phyloP scores from a whole-genome alignment of 2,113 vertebrate species.

The Prunella fulvescens region DNA sequence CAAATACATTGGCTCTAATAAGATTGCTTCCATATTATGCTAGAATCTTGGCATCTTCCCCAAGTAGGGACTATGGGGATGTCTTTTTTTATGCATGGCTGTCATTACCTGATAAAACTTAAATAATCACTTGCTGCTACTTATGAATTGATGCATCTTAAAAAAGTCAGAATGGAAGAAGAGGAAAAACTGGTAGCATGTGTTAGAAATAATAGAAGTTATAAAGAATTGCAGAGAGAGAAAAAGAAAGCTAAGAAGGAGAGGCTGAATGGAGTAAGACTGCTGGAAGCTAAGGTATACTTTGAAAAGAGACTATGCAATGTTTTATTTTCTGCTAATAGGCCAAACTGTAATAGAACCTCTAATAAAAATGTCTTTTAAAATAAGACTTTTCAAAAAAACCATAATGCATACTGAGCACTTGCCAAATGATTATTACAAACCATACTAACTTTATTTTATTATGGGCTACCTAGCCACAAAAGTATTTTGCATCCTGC shows the following conservation, averaged over 20 bases:
- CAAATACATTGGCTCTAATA: background rate
- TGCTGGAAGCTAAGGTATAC: background rate
- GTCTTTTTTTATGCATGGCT: background rate
- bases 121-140: background rate
- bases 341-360: background rate
- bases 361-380: background rate
- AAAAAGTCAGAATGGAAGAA: background rate
- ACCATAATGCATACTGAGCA: background rate
- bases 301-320: background rate
- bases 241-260: background rate
- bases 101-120: background rate
- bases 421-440: background rate
- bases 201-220: background rate
- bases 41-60: background rate
- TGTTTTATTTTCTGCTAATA: background rate
- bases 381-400: background rate
- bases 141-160: background rate
- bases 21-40: background rate
- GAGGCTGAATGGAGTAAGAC: background rate
- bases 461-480: background rate
- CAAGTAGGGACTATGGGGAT: background rate
- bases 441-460: background rate
- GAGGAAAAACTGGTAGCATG: background rate
- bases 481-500: background rate
- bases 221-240: background rate